Percentiles rank a stretch among this genome's conserved stretches.
Evolutionary conservation across 1,140 invertebrate genomes (phyloP).

Genomic region (Phymastichus coffea): DNA sequence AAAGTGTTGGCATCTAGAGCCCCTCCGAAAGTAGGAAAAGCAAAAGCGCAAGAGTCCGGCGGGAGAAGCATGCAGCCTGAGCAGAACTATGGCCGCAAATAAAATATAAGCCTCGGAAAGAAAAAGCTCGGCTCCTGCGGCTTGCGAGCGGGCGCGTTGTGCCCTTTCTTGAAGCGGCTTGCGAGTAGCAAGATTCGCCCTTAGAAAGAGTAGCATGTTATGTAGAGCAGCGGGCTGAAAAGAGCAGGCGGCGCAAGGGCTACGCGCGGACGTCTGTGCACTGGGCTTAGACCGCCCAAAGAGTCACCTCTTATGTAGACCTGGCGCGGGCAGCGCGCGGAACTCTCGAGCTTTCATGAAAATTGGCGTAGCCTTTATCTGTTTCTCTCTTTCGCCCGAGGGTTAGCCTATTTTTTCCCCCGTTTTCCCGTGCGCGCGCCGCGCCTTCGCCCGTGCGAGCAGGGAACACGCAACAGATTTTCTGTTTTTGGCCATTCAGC

Average conservation of each 20-base stretch:
- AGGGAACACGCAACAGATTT: conserved; percentile 39
- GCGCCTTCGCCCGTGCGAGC: not conserved
- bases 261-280: no score
- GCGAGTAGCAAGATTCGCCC: no score
- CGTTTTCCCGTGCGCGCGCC: not conserved
- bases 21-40: no score
- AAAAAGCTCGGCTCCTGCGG: no score
- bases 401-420: not conserved
- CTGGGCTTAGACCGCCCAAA: not conserved
- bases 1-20: no score
- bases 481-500: conserved; percentile 51
- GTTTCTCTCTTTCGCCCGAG: not conserved
- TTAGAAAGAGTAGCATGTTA: not conserved
- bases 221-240: not conserved
- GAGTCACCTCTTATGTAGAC: not conserved
- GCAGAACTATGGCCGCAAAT: no score
- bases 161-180: not conserved
- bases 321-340: no score
- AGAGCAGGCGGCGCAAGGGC: no score
- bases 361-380: conserved; percentile 5
- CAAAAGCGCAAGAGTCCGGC: no score
- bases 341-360: conserved; percentile 31
- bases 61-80: no score
- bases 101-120: no score
- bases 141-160: not conserved